phyloP scores from a whole-genome alignment of 1,140 invertebrate species.

The Trichonephila clavata region DNA sequence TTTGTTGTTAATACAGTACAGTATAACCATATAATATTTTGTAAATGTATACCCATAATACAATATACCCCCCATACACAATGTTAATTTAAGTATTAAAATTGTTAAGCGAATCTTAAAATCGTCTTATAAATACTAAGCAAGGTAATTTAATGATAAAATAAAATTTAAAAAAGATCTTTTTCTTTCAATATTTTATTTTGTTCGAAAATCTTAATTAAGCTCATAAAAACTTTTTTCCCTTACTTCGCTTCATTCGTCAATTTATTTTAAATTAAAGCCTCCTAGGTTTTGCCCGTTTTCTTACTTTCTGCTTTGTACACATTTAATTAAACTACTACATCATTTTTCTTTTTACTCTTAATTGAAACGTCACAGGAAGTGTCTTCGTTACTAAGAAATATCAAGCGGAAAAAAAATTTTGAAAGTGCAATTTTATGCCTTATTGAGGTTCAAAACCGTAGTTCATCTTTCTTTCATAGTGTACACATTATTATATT shows the following conservation, averaged over 20 bases:
- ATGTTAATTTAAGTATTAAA: neutral
- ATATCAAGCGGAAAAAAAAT: neutral
- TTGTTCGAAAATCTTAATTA: neutral
- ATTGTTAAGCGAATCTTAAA: neutral
- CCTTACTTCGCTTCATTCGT: neutral
- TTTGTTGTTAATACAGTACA: no score
- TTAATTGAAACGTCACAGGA: slow-evolving; percentile 14
- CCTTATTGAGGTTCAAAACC: neutral
- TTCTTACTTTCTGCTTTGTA: neutral
- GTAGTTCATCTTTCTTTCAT: neutral
- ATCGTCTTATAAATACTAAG: no score
- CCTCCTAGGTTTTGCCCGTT: neutral
- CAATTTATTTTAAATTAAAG: slow-evolving; percentile 28
- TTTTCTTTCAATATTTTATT: no score
- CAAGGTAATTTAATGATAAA: no score
- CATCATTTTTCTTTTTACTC: neutral
- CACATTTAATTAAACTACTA: neutral
- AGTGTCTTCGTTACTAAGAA: neutral
- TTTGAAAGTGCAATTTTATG: neutral
- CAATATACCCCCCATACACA: no score
- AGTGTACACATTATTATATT: no score
- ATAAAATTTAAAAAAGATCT: no score
- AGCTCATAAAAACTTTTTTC: neutral
- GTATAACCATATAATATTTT: no score
- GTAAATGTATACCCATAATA: no score